Percentiles rank a stretch among this genome's conserved stretches.
These are phyloP conservation scores for Bombus breviceps DNA, from an alignment of 1,140 invertebrate genomes.

Conservation along the genomic window DNA sequence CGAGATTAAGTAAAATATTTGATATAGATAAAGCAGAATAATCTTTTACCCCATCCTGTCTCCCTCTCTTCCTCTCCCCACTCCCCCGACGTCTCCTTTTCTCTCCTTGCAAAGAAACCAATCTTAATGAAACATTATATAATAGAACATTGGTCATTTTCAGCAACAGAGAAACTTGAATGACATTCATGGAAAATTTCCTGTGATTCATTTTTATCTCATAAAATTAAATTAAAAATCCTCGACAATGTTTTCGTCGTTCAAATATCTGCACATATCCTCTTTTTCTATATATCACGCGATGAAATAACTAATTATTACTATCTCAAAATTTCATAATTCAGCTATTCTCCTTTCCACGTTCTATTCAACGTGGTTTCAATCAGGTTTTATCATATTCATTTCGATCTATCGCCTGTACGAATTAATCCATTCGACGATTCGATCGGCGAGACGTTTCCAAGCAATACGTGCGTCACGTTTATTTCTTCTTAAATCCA, in stretches of 20 bases:
- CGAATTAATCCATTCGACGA: too few relatives aligned
- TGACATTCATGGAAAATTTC: conserved; percentile 8
- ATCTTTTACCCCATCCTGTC: too few relatives aligned
- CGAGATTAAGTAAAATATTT: too few relatives aligned
- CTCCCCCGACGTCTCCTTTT: rapidly evolving
- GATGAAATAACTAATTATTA: neutral
- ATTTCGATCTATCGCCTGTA: neutral
- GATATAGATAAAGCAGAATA: too few relatives aligned
- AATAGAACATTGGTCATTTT: neutral
- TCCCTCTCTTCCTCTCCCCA: too few relatives aligned
- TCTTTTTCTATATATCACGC: neutral
- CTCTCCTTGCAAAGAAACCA: neutral
- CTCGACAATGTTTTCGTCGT: neutral
- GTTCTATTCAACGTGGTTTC: neutral
- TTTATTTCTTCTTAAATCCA: too few relatives aligned
- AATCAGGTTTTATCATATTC: neutral
- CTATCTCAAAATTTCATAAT: neutral
- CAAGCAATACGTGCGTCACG: too few relatives aligned
- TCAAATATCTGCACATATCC: neutral
- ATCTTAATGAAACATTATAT: neutral
- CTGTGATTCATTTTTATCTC: neutral
- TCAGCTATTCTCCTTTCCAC: too few relatives aligned
- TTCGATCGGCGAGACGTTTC: too few relatives aligned
- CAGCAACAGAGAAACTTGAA: neutral
- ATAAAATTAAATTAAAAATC: too few relatives aligned